These are phyloP conservation scores for Drosophila kokeensis DNA, from an alignment of 2,888 invertebrate species.

Conservation along the genomic window DNA sequence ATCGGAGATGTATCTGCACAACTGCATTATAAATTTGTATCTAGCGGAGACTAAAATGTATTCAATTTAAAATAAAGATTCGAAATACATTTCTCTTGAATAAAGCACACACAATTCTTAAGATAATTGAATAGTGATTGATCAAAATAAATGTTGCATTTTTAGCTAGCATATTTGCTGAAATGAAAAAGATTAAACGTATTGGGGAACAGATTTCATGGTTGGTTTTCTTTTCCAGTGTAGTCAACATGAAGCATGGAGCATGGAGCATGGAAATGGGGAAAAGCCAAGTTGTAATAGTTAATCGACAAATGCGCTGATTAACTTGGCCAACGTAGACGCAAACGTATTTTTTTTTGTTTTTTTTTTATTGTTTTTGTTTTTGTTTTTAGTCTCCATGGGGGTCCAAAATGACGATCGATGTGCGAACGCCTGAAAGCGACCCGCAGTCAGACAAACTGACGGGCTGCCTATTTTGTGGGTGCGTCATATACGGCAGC, in stretches of 20 bases:
- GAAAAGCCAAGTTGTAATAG: constrained; percentile 29
- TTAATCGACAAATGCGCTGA: constrained; percentile 55
- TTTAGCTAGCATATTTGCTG: neutral
- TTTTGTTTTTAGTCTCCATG: constrained; percentile 22
- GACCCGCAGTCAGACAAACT: constrained; percentile 28
- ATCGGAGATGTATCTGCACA: neutral
- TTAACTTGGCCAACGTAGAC: constrained; percentile 32
- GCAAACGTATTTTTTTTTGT: constrained; percentile 2
- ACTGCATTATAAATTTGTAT: neutral
- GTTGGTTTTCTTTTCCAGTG: neutral
- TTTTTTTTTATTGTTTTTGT: neutral
- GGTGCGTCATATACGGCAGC: constrained; percentile 36
- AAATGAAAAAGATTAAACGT: neutral
- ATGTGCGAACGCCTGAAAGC: constrained; percentile 1
- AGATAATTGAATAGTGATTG: neutral
- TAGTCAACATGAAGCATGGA: neutral
- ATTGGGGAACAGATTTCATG: neutral
- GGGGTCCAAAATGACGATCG: constrained; percentile 32
- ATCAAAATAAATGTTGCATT: neutral
- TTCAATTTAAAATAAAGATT: neutral
- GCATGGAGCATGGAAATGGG: constrained; percentile 1
- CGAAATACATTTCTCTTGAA: neutral
- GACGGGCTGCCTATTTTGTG: constrained; percentile 2
- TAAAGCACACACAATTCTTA: neutral
- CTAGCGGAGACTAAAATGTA: neutral